Evolutionary conservation across 2,113 vertebrate genomes (phyloP).

Genomic region (Pteronura brasiliensis): DNA sequence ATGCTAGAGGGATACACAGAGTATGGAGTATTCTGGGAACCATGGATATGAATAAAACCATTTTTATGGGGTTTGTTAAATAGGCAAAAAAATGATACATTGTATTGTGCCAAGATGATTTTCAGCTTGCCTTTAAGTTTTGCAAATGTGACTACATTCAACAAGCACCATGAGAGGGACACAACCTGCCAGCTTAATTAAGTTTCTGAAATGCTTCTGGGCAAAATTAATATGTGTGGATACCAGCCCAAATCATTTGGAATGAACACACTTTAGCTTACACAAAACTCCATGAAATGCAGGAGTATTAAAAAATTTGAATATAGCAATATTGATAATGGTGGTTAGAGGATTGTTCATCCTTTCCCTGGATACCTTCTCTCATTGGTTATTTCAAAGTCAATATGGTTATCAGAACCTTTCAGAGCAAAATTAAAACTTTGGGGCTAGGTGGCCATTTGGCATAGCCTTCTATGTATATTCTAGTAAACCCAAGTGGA

Average conservation of each 20-base stretch:
- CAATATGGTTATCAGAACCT: constrained; percentile 62
- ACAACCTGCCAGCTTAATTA: constrained; percentile 78
- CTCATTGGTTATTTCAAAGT: constrained; percentile 67
- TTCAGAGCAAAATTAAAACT: constrained; percentile 73
- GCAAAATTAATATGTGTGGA: constrained; percentile 75
- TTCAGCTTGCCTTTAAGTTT: constrained; percentile 63
- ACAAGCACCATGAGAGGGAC: constrained; percentile 60
- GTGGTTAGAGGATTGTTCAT: constrained; percentile 56
- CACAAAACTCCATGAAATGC: constrained; percentile 54
- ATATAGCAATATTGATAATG: constrained; percentile 63
- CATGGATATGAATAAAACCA: background rate
- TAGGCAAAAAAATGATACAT: background rate
- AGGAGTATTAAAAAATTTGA: constrained; percentile 38
- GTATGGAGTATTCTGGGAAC: background rate
- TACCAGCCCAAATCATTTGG: constrained; percentile 70
- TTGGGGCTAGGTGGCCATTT: constrained; percentile 55
- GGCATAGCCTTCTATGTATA: constrained; percentile 47
- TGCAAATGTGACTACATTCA: constrained; percentile 68
- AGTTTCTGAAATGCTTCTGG: constrained; percentile 74
- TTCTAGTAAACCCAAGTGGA: constrained; percentile 60
- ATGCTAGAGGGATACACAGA: background rate
- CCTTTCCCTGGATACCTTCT: constrained; percentile 57
- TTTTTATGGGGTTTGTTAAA: constrained; percentile 7
- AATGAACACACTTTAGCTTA: constrained; percentile 69
- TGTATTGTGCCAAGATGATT: constrained; percentile 32